Percentiles rank a stretch among this genome's conserved stretches.
Evolutionary conservation across 2,797 vertebrate species (phyloP).

Genomic region (Hoplostethus mediterraneus): DNA sequence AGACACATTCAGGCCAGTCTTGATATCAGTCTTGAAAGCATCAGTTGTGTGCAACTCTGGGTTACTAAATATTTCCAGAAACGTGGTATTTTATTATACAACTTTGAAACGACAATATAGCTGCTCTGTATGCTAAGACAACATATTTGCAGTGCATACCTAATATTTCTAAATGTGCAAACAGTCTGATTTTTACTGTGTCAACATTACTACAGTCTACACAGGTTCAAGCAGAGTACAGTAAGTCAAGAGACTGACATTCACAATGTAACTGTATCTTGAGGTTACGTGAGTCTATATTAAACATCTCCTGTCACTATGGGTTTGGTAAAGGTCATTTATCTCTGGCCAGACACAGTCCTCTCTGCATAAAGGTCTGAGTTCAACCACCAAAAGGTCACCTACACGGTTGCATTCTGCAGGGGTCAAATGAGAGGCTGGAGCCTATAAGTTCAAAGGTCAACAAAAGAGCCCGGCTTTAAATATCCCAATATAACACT

Average conservation of each 20-base stretch:
- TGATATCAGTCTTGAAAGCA: neutral
- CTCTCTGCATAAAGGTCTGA: slow-evolving; percentile 78
- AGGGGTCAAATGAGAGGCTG: slow-evolving; percentile 59
- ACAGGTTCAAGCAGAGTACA: slow-evolving; percentile 37
- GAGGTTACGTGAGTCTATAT: slow-evolving; percentile 79
- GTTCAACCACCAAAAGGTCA: slow-evolving; percentile 81
- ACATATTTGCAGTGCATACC: neutral
- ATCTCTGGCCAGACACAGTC: slow-evolving; percentile 28
- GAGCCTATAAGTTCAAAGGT: slow-evolving; percentile 35
- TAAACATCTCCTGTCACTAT: slow-evolving; percentile 69
- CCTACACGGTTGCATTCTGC: slow-evolving; percentile 70
- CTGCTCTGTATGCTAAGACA: neutral
- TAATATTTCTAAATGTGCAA: slow-evolving; percentile 6
- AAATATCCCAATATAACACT: slow-evolving; percentile 26
- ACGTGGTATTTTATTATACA: neutral
- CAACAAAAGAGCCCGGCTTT: slow-evolving; percentile 8
- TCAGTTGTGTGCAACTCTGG: neutral
- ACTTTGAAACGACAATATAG: neutral
- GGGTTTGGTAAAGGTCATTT: slow-evolving; percentile 83
- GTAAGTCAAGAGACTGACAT: slow-evolving; percentile 72
- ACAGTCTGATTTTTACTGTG: neutral
- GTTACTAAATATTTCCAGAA: neutral
- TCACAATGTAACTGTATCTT: slow-evolving; percentile 80
- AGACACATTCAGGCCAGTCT: neutral
- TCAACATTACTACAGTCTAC: slow-evolving; percentile 14